These are phyloP conservation scores for Lycodopsis pacificus DNA, from an alignment of 2,797 vertebrate genomes.

Conservation along the genomic window DNA sequence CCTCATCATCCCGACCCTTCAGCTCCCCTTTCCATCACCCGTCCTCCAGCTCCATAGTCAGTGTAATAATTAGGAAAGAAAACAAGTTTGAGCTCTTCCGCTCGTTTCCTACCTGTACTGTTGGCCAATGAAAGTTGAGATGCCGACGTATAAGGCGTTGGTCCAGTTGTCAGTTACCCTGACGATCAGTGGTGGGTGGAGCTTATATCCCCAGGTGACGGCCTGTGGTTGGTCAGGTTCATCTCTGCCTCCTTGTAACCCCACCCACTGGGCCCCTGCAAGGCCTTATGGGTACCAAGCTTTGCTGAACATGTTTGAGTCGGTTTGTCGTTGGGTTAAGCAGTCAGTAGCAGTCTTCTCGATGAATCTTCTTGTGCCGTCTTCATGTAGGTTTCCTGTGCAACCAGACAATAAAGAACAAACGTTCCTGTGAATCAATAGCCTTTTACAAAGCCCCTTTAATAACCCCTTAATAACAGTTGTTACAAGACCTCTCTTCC, in stretches of 20 bases:
- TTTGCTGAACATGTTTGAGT: conserved; percentile 62
- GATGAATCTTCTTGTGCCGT: conserved; percentile 31
- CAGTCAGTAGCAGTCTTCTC: not conserved
- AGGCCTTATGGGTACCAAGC: conserved; percentile 76
- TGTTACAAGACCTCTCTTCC: not conserved
- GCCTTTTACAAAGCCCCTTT: not conserved
- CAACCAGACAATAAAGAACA: conserved; percentile 23
- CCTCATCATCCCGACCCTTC: conserved; percentile 8
- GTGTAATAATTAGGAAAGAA: conserved; percentile 61
- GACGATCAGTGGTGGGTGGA: conserved; percentile 79
- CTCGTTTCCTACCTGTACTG: conserved; percentile 67
- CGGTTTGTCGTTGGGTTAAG: conserved; percentile 14
- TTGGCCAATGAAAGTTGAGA: conserved; percentile 71
- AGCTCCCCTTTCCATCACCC: conserved; percentile 13
- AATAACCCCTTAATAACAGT: not conserved
- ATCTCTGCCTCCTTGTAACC: conserved; percentile 79
- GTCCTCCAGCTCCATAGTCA: conserved; percentile 13
- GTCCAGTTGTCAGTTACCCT: conserved; percentile 74
- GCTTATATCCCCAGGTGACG: conserved; percentile 79
- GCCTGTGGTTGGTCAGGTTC: conserved; percentile 81
- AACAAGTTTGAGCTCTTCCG: conserved; percentile 23
- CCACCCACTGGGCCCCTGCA: conserved; percentile 67
- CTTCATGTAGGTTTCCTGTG: conserved; percentile 66
- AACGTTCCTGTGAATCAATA: not conserved
- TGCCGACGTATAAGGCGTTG: conserved; percentile 56